Base-by-base conservation (phyloP, 2,797 vertebrate genomes). In the Tinamus major region DNA sequence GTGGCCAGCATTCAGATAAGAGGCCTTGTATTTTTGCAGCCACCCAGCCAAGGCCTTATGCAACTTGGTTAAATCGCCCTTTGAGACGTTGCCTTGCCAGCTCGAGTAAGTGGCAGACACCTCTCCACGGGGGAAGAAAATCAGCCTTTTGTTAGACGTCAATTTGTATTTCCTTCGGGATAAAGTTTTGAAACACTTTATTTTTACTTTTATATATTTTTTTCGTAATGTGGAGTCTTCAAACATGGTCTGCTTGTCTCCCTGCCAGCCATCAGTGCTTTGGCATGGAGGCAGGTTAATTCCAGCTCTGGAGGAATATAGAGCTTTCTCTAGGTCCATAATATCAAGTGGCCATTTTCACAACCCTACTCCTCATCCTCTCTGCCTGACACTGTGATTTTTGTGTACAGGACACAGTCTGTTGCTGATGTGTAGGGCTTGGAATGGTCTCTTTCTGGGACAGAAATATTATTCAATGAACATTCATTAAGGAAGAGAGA, bases 61-160 rank as follows among this genome's bases (percentile, higher is more conserved):
- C 91, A 97, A 97, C 49, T 59, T 94, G 81, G 80, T 94, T 96
- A 93, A 96, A 74, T 13, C 70, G 92, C 85, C 95, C 95, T 96
- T 79, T 62, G 95, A 95, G 95, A 96, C 93, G 0, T 33, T 94
- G 86, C 77, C 63, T 96, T 90, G 96, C 92, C 96, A 95, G 95
- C 89, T 96, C 76, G 75, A 97, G 91, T 95, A 95, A 96, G 95
- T 96, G 96, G 92, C 96, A 96, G 94, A 95, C 91, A 92, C 61
- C 88, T 91, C 92, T 88, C 51, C 35, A 39, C 1, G 10, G 87
- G 80, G 64, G 74, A 93, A 86, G 85, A 96, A 89, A 96, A 95
- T 79, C 65, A 87, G 76, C 35, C 92, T 92, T 94, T 96, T 94
- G 89, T 96, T 94, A 87, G 63, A 93, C 0, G 0, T 85, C 46